Base-by-base conservation (phyloP, 2,113 vertebrate species). In the Oenanthe oenanthe region DNA sequence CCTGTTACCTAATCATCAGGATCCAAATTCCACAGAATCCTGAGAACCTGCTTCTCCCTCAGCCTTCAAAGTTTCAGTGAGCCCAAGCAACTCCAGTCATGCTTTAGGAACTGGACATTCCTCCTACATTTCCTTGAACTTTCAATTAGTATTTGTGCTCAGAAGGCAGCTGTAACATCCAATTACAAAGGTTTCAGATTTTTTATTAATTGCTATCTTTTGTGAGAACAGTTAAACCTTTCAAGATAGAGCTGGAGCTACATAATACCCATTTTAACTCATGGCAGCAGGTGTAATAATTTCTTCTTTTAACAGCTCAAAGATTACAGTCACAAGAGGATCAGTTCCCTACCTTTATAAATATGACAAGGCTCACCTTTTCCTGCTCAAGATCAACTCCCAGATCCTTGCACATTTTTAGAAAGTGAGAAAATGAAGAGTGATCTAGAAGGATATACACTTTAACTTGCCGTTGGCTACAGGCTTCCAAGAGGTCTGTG, bases 381-480 rank as follows among this genome's bases (percentile, higher is more conserved):
- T 99, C 98, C 83, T 98, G 97, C 25, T 99, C 99, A 6, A 99
- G 97, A 42, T 96, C 94, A 67, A 99, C 97, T 63, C 97, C 96
- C 45, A 99, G 94, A 93, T 98, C 98, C 95, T 90, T 97, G 95
- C 99, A 99, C 99, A 99, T 99, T 95, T 98, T 98, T 73, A 99
- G 95, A 92, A 99, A 99, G 70, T 98, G 98, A 4, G 97, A 85
- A 48, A 98, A 96, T 4, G 98, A 98, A 17, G 98, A 95, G 71
- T 99, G 98, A 94, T 99, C 99, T 89, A 99, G 97, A 75, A 99
- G 98, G 94, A 99, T 98, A 93, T 99, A 99, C 11, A 98, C 98
- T 28, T 99, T 99, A 63, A 99, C 98, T 16, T 96, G 96, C 36
- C 98, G 97, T 42, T 92, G 97, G 40, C 94, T 96, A 89, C 98